Percentiles rank a stretch among this genome's conserved stretches.
Evolutionary conservation across 2,797 vertebrate genomes (phyloP).

Genomic region (Glyptemys insculpta): DNA sequence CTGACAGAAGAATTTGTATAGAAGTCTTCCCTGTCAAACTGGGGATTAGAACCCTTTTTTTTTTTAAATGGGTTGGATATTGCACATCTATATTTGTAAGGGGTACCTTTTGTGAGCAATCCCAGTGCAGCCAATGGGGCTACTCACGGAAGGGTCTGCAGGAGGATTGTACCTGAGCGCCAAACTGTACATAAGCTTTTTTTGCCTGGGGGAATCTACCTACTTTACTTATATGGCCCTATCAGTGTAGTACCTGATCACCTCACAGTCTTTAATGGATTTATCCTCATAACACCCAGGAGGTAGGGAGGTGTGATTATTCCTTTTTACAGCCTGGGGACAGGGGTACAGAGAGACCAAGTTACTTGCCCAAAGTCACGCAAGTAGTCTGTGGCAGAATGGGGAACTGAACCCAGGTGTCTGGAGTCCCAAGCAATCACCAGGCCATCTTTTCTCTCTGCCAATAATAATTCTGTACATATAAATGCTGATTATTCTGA

Average conservation of each 20-base stretch:
- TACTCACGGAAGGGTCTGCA: neutral
- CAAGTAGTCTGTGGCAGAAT: constrained; percentile 26
- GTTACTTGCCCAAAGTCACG: constrained; percentile 45
- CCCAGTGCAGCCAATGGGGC: accelerated
- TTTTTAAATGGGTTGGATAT: neutral
- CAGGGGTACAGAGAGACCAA: constrained; percentile 10
- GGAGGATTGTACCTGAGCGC: accelerated
- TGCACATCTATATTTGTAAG: neutral
- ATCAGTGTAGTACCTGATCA: neutral
- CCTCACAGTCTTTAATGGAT: neutral
- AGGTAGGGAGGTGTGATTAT: constrained; percentile 46
- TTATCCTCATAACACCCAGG: constrained; percentile 11
- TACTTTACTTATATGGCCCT: neutral
- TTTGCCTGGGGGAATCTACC: neutral
- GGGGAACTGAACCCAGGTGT: constrained; percentile 15
- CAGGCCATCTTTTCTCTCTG: constrained; percentile 51
- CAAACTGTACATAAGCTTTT: neutral
- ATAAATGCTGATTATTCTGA: neutral
- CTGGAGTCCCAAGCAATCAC: constrained; percentile 33
- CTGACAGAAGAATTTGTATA: neutral
- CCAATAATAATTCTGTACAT: neutral
- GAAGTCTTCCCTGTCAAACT: neutral
- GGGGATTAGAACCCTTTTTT: neutral
- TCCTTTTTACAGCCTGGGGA: constrained; percentile 47
- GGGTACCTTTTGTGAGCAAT: neutral